Conservation (phyloP, 2,797 vertebrate genomes). For the Tenualosa thibaudeaui region DNA sequence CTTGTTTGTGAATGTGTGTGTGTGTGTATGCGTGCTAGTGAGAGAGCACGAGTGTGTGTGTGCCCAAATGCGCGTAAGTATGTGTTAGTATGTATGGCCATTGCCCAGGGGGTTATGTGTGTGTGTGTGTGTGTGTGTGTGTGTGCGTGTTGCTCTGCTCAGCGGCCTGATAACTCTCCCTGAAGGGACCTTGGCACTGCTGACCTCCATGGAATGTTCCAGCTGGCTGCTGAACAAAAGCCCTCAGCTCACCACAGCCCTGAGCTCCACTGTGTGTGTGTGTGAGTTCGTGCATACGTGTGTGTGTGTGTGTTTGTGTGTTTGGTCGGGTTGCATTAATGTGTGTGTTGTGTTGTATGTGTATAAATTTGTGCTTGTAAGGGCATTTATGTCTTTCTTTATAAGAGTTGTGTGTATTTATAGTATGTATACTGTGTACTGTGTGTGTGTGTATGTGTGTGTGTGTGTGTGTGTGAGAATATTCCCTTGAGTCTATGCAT, state of each 20-base stretch:
- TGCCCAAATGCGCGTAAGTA: neutral
- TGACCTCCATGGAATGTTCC: conserved; percentile 16
- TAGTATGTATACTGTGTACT: no score
- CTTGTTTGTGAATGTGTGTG: neutral
- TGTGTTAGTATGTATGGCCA: neutral
- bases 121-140: neutral
- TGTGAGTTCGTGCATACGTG: neutral
- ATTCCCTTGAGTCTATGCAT: no score
- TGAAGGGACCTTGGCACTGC: conserved; percentile 1
- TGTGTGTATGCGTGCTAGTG: neutral
- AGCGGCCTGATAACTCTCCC: conserved; percentile 3
- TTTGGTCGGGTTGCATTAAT: no score
- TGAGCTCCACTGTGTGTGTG: neutral
- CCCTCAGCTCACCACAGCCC: neutral
- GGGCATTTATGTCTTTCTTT: no score
- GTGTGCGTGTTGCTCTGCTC: neutral
- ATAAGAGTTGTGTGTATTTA: no score
- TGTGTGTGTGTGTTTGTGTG: neutral
- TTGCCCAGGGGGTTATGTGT: neutral
- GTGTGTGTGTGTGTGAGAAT: no score
- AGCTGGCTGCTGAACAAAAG: neutral
- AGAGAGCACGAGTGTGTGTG: neutral
- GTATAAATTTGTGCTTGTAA: no score
- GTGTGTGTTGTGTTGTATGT: neutral
- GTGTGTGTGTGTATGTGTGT: no score